Conservation (phyloP, 2,113 vertebrate species). For the Actinemys pallida region DNA sequence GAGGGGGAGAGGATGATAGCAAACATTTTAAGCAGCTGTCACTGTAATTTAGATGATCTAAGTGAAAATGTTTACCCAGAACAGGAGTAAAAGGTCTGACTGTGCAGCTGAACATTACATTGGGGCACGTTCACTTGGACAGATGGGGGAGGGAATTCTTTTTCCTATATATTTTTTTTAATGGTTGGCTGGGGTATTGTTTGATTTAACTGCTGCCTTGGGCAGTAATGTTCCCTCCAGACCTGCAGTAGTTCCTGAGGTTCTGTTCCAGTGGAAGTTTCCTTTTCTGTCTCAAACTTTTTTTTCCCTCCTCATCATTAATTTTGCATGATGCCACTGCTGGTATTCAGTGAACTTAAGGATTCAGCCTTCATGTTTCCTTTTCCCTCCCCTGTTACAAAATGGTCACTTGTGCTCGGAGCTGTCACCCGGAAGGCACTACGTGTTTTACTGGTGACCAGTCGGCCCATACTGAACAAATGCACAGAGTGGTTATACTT, state of each 20-base stretch:
- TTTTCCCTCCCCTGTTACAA: conserved; percentile 43
- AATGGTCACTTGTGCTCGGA: conserved; percentile 1
- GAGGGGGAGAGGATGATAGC: neutral
- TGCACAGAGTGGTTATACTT: neutral
- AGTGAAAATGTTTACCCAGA: neutral
- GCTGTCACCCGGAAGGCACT: neutral
- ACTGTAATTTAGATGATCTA: neutral
- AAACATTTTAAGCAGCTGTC: neutral
- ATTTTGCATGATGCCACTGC: neutral
- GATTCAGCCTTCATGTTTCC: neutral
- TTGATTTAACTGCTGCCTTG: neutral
- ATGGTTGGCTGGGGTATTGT: accelerated
- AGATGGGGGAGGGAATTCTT: neutral
- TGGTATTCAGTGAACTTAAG: neutral
- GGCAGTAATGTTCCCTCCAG: accelerated
- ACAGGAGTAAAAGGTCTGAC: neutral
- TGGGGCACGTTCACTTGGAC: accelerated
- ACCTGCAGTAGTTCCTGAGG: neutral
- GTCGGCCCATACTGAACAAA: neutral
- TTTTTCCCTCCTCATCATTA: conserved; percentile 9
- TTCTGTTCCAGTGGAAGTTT: neutral
- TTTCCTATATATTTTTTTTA: neutral
- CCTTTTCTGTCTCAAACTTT: neutral
- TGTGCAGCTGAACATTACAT: accelerated
- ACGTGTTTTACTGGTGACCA: neutral